These are phyloP conservation scores for Epinotia bilunana DNA, from an alignment of 2,888 invertebrate genomes.

Conservation along the genomic window DNA sequence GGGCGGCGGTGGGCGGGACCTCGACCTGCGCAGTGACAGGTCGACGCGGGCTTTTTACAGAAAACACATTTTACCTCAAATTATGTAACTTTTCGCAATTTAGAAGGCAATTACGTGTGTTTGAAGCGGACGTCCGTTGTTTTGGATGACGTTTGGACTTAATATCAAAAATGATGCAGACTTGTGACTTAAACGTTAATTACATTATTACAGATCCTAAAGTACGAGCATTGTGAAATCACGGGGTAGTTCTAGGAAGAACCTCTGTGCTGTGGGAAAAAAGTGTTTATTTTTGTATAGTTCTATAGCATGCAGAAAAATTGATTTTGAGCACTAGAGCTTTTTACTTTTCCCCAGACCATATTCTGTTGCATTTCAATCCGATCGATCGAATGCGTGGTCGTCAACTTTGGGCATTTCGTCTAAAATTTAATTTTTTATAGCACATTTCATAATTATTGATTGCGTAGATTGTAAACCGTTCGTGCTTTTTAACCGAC, in stretches of 20 bases:
- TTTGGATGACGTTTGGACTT: not conserved
- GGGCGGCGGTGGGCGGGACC: conserved; percentile 36
- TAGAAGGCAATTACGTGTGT: not conserved
- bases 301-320: no score
- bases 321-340: no score
- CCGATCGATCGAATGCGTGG: conserved; percentile 17
- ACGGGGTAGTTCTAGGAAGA: no score
- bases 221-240: no score
- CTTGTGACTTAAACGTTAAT: no score
- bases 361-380: not conserved
- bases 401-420: conserved; percentile 14
- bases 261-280: no score
- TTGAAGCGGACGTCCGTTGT: not conserved
- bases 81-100: conserved; percentile 9
- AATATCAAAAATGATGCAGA: not conserved
- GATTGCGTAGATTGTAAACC: not conserved
- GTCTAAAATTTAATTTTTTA: not conserved
- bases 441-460: not conserved
- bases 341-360: no score
- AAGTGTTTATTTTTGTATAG: no score
- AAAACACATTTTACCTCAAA: conserved; percentile 13
- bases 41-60: conserved; percentile 21
- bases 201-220: no score
- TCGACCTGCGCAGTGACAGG: conserved; percentile 33
- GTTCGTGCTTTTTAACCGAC: not conserved